Base-by-base conservation (phyloP, 2,113 vertebrate species). In the Pelvicachromis taeniatus region DNA sequence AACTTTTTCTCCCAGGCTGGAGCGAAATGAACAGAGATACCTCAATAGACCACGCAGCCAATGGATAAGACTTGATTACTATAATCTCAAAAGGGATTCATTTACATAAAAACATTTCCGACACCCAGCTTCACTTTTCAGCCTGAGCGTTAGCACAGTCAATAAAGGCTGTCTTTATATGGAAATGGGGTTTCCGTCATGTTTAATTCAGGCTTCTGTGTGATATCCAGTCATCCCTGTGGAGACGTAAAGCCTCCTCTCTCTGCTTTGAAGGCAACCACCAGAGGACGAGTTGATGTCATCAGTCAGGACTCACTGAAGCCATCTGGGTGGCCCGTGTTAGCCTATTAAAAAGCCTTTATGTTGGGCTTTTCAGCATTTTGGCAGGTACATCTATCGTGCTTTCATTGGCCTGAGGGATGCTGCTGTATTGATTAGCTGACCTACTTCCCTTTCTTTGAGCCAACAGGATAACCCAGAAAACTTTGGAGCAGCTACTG, bases 371-470 rank as follows among this genome's bases (percentile, higher is more conserved):
- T 77, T 80, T 56, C 85, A 40, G 73, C 75, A 6, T 81, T 19
- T 40, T 89, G 90, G 85, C 92, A 83, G 90, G 73, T 89, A n/a
- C 86, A 92, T 91, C 84, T 65, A 31, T 91, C 84, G 87, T 3
- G n/a, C 61, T 48, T 78, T 85, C 40, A 75, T 31, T 21, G 56
- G 80, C 85, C 87, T 40, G 0, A 79, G 84, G 88, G 80, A 88
- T 14, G 53, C 9, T 48, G 59, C 52, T 19, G 14, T 87, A 91
- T 92, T 59, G 89, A 91, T 91, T 77, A 85, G 78, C 53, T 80
- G 86, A 68, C 86, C 89, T 61, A 91, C 82, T 89, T 91, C 77
- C 82, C 80, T 2, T 55, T 29, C 55, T 75, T 45, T 83, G 50
- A 75, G 45, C 70, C 70, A 75, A 26, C 70, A 52, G 70, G 70